Evolutionary conservation across 2,797 vertebrate genomes (phyloP).

Genomic region (Decapterus maruadsi): DNA sequence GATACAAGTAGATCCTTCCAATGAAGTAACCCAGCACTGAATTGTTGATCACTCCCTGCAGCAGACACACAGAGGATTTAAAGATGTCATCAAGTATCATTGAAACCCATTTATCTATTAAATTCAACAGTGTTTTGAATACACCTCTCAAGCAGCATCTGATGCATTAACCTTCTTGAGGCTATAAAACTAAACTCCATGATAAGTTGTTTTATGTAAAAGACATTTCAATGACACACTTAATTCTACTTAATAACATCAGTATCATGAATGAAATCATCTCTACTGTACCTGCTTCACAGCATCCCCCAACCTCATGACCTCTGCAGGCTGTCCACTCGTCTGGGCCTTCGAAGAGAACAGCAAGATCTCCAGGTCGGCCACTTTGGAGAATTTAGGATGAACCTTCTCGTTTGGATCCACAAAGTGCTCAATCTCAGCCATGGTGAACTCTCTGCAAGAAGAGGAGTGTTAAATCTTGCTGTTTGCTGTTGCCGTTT

Average conservation of each 20-base stretch:
- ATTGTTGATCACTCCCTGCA: constrained; percentile 96
- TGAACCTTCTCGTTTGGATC: constrained; percentile 96
- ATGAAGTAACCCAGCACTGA: constrained; percentile 99
- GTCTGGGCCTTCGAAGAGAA: constrained; percentile 98
- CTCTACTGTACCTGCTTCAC: constrained; percentile 90
- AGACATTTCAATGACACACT: neutral
- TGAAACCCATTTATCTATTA: too few species aligned
- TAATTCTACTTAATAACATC: too few species aligned
- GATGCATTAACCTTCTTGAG: neutral
- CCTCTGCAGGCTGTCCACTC: constrained; percentile 93
- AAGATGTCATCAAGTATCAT: too few species aligned
- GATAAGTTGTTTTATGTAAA: neutral
- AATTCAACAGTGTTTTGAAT: too few species aligned
- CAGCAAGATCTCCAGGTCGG: constrained; percentile 90
- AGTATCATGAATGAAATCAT: neutral
- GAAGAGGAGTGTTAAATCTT: neutral
- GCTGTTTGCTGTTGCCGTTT: too few species aligned
- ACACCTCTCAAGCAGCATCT: too few species aligned
- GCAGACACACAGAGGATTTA: neutral
- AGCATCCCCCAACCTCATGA: constrained; percentile 94
- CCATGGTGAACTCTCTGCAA: constrained; percentile 98
- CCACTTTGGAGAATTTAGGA: constrained; percentile 93
- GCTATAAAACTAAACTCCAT: neutral
- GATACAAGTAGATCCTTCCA: constrained; percentile 99
- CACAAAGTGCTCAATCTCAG: constrained; percentile 99